A percentile compares a stretch with the other conserved stretches of the same genome.
Evolutionary conservation across 2,888 invertebrate genomes (phyloP).

Genomic region (Torymus tubicola): DNA sequence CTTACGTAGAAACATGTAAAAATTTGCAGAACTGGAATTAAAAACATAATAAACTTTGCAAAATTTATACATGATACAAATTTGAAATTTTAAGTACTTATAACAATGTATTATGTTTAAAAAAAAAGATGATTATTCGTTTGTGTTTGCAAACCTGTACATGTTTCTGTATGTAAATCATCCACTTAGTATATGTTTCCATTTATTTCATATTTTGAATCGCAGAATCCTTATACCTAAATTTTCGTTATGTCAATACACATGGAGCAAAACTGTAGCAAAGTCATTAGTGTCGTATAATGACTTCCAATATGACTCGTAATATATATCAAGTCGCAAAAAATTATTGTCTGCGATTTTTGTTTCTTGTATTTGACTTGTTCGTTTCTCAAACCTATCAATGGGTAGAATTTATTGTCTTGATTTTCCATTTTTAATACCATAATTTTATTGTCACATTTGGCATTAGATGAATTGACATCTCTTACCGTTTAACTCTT

Average conservation of each 20-base stretch:
- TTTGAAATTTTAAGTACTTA: too few species aligned
- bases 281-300: conserved; percentile 20
- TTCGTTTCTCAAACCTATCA: conserved; percentile 36
- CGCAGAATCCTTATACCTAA: conserved; percentile 44
- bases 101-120: too few species aligned
- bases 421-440: conserved; percentile 21
- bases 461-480: conserved; percentile 10
- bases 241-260: conserved; percentile 32
- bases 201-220: conserved; percentile 67
- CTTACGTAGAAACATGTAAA: conserved; percentile 47
- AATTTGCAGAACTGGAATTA: conserved; percentile 34
- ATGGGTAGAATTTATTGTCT: conserved; percentile 45
- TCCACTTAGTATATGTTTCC: conserved; percentile 64
- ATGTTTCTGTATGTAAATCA: conserved; percentile 39
- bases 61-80: too few species aligned
- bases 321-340: conserved; percentile 20
- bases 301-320: conserved; percentile 14
- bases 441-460: conserved; percentile 38
- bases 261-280: conserved; percentile 30
- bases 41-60: conserved; percentile 1
- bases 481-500: neutral
- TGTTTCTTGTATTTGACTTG: conserved; percentile 18
- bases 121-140: too few species aligned
- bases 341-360: conserved; percentile 28
- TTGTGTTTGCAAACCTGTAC: conserved; percentile 47